These are phyloP conservation scores for Palloptera scutellata DNA, from an alignment of 2,888 invertebrate genomes.

Conservation along the genomic window DNA sequence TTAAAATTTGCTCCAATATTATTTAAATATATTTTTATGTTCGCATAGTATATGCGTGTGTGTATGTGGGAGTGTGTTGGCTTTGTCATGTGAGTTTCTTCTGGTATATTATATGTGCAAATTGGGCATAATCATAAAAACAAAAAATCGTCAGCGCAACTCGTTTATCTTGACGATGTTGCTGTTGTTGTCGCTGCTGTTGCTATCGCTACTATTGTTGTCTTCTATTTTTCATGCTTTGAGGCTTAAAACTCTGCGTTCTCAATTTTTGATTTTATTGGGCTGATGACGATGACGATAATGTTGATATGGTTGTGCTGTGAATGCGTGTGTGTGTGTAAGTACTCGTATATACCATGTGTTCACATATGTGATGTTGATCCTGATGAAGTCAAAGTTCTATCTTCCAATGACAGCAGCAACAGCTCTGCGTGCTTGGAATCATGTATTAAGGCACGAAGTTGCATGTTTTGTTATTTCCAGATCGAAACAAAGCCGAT, in stretches of 20 bases:
- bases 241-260: not conserved
- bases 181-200: not conserved
- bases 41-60: not conserved
- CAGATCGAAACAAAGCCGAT: too few relatives aligned
- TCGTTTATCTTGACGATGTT: not conserved
- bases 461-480: too few relatives aligned
- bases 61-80: not conserved
- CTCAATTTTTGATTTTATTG: slow-evolving; percentile 1
- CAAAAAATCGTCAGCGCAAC: not conserved
- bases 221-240: not conserved
- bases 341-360: too few relatives aligned
- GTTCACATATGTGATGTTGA: not conserved
- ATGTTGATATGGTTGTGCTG: slow-evolving; percentile 1
- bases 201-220: not conserved
- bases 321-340: not conserved
- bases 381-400: too few relatives aligned
- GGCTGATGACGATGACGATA: not conserved
- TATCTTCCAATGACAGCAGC: too few relatives aligned
- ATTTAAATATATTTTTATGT: not conserved
- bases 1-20: not conserved
- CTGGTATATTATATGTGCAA: slow-evolving; percentile 30
- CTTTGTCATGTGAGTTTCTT: not conserved
- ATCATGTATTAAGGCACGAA: too few relatives aligned
- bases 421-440: too few relatives aligned
- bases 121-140: slow-evolving; percentile 31